Conservation (phyloP, 1,140 invertebrate genomes). For the Yoshiicerus persimilis region DNA sequence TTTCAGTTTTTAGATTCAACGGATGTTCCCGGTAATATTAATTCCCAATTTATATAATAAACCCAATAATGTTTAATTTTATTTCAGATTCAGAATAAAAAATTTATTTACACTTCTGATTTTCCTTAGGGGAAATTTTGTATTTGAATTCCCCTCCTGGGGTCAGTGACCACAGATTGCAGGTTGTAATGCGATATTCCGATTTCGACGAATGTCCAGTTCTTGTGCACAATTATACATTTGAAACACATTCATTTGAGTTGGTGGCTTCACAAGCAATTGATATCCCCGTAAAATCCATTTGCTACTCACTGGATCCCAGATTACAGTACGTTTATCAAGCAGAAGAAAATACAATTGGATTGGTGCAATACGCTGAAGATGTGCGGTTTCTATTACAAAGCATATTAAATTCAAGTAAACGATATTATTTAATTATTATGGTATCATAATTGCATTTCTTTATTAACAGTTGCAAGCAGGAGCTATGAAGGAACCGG, state of each 20-base stretch:
- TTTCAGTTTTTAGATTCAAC: conserved; percentile 36
- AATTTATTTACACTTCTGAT: neutral
- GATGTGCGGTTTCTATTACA: conserved; percentile 26
- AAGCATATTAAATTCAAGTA: neutral
- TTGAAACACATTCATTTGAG: conserved; percentile 36
- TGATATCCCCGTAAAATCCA: conserved; percentile 30
- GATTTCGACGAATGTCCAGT: conserved; percentile 25
- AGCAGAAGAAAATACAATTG: conserved; percentile 9
- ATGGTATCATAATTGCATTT: neutral
- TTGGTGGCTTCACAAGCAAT: conserved; percentile 37
- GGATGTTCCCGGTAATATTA: conserved; percentile 31
- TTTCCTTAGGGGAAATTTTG: conserved; percentile 30
- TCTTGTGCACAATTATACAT: conserved; percentile 33
- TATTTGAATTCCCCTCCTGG: conserved; percentile 29
- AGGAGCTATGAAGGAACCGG: conserved; percentile 35
- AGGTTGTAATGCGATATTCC: conserved; percentile 32
- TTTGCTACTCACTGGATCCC: conserved; percentile 28
- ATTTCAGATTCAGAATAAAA: neutral
- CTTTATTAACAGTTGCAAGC: conserved; percentile 21
- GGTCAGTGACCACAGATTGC: conserved; percentile 36
- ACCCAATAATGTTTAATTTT: no score
- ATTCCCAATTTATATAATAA: neutral
- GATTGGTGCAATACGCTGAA: conserved; percentile 35
- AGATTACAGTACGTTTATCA: conserved; percentile 32
- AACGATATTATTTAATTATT: neutral